A percentile compares a stretch with the other conserved stretches of the same genome.
Evolutionary conservation across 2,888 invertebrate genomes (phyloP).

Genomic region (Troides helena): DNA sequence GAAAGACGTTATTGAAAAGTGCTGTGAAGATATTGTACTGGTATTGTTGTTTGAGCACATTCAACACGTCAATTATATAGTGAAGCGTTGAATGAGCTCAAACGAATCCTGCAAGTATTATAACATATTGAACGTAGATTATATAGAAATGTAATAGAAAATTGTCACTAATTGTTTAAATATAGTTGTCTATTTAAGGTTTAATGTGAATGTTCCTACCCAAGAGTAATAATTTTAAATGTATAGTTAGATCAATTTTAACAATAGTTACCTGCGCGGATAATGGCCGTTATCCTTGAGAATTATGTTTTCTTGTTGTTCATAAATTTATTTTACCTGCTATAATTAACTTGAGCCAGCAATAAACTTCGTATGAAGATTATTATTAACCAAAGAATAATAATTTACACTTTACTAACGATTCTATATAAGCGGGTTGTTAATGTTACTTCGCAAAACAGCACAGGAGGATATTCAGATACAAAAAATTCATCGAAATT

Average conservation of each 20-base stretch:
- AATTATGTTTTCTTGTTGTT: constrained; percentile 11
- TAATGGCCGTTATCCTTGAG: constrained; percentile 26
- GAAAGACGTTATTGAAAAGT: constrained; percentile 39
- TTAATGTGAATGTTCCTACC: constrained; percentile 76
- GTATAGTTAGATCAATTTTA: constrained; percentile 57
- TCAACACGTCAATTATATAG: constrained; percentile 12
- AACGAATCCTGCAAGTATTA: constrained; percentile 32
- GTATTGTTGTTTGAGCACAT: constrained; percentile 20
- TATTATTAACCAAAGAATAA: constrained; percentile 35
- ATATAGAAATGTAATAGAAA: constrained; percentile 50
- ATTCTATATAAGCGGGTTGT: neutral
- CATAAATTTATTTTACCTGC: constrained; percentile 9
- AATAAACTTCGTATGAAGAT: constrained; percentile 22
- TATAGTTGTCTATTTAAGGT: constrained; percentile 43
- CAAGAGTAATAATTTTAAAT: constrained; percentile 59
- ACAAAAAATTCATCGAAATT: neutral
- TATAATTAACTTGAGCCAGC: constrained; percentile 7
- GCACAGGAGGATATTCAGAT: neutral
- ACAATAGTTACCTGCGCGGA: constrained; percentile 62
- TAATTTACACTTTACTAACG: constrained; percentile 20
- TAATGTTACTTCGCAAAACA: neutral
- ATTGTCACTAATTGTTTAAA: constrained; percentile 50
- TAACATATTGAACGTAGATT: constrained; percentile 43
- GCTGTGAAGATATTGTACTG: constrained; percentile 46
- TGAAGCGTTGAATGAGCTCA: constrained; percentile 22